A percentile compares a stretch with the other conserved stretches of the same genome.
Conservation (phyloP, 2,113 vertebrate species). For the Phasianus colchicus region DNA sequence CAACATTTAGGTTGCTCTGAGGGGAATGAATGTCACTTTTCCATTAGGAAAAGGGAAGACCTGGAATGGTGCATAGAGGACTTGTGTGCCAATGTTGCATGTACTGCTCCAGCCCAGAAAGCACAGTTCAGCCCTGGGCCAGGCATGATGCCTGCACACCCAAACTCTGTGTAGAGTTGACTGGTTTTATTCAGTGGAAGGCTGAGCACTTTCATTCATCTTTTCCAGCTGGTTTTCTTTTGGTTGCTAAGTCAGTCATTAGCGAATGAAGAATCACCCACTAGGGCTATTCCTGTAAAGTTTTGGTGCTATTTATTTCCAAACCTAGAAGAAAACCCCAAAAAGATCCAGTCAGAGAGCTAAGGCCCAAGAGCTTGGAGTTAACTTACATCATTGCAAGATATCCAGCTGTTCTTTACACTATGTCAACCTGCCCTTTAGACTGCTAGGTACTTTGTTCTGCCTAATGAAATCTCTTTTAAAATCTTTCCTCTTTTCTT, state of each 20-base stretch:
- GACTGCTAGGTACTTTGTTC: not conserved
- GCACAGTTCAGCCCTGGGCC: not conserved
- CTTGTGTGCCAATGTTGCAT: not conserved
- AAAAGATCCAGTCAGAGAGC: not conserved
- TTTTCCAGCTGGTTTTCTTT: not conserved
- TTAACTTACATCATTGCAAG: not conserved
- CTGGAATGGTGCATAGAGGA: accelerated
- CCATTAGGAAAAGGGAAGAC: not conserved
- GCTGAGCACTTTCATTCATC: not conserved
- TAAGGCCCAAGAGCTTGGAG: not conserved
- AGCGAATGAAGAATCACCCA: not conserved
- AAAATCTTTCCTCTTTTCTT: not conserved
- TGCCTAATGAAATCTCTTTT: not conserved
- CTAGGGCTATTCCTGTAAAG: not conserved
- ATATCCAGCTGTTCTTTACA: not conserved
- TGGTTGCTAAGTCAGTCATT: not conserved
- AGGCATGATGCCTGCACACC: not conserved
- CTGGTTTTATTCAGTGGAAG: not conserved
- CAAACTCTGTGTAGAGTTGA: accelerated
- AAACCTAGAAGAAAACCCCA: not conserved
- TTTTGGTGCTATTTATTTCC: not conserved
- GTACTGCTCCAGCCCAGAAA: not conserved
- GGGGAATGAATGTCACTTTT: not conserved
- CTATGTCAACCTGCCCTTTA: not conserved
- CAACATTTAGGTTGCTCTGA: not conserved